Conservation (phyloP, 2,888 invertebrate species). For the Tetranychus truncatus region DNA sequence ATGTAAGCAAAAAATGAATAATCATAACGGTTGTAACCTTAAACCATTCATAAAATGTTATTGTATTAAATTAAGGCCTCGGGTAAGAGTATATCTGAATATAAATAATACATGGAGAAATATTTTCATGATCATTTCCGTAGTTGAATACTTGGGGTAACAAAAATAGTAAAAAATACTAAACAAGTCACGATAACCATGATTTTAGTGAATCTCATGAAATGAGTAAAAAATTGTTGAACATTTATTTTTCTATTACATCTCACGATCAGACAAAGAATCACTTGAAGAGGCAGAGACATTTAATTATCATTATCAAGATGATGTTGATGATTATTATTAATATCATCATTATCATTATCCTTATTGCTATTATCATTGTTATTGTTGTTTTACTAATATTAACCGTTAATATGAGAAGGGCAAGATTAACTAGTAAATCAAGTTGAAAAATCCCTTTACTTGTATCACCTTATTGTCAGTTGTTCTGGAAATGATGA, state of each 20-base stretch:
- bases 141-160: not conserved
- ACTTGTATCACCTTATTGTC: not conserved
- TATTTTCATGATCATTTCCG: not conserved
- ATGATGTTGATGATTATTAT: not conserved
- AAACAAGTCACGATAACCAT: not conserved
- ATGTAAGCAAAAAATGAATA: too few species aligned
- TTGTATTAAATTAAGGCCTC: too few species aligned
- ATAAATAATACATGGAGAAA: not conserved
- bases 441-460: not conserved
- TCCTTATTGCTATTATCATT: not conserved
- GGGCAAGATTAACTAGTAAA: not conserved
- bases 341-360: not conserved
- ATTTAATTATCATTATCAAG: not conserved
- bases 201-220: not conserved
- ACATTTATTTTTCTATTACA: not conserved
- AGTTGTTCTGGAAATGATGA: not conserved
- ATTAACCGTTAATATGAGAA: not conserved
- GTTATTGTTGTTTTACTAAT: not conserved
- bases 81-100: too few species aligned
- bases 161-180: not conserved
- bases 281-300: not conserved
- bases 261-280: not conserved
- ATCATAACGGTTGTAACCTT: too few species aligned
- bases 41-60: too few species aligned
- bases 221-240: not conserved